Conservation (phyloP, 1,140 invertebrate genomes). For the Sitodiplosis mosellana region DNA sequence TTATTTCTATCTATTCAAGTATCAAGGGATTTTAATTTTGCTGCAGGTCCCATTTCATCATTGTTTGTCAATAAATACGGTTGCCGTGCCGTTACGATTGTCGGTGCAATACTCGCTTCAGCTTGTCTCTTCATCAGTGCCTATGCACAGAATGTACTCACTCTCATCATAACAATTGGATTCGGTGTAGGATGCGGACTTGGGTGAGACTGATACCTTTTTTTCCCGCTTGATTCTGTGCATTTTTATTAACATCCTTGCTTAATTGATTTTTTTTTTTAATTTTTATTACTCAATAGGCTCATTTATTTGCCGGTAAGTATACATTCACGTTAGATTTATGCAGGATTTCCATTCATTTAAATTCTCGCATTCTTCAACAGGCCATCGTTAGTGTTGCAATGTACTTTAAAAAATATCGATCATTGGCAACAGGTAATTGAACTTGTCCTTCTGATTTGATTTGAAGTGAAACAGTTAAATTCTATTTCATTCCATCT, state of each 20-base stretch:
- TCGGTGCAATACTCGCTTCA: slow-evolving; percentile 63
- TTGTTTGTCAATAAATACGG: slow-evolving; percentile 85
- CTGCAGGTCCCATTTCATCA: slow-evolving; percentile 80
- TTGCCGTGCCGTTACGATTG: slow-evolving; percentile 73
- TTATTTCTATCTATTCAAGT: too few relatives aligned
- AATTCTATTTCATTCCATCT: neutral
- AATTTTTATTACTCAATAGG: too few relatives aligned
- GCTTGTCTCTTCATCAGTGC: slow-evolving; percentile 54
- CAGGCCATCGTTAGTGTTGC: slow-evolving; percentile 90
- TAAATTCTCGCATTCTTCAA: slow-evolving; percentile 46
- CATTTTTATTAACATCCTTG: too few relatives aligned
- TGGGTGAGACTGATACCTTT: too few relatives aligned
- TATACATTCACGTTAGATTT: neutral
- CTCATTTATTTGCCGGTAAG: slow-evolving; percentile 24
- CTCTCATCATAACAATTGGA: slow-evolving; percentile 76
- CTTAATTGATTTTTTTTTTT: too few relatives aligned
- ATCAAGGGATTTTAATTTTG: too few relatives aligned
- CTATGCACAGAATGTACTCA: slow-evolving; percentile 56
- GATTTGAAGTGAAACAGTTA: too few relatives aligned
- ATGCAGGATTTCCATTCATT: slow-evolving; percentile 35
- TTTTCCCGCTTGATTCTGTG: too few relatives aligned
- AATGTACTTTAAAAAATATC: slow-evolving; percentile 78
- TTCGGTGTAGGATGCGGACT: slow-evolving; percentile 82
- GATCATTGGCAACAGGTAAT: slow-evolving; percentile 69
- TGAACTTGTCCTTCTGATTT: too few relatives aligned